Evolutionary conservation across 1,140 invertebrate genomes (phyloP), one percentile per base, ranked within the genome.

Genomic region (Diachasmimorpha longicaudata): DNA sequence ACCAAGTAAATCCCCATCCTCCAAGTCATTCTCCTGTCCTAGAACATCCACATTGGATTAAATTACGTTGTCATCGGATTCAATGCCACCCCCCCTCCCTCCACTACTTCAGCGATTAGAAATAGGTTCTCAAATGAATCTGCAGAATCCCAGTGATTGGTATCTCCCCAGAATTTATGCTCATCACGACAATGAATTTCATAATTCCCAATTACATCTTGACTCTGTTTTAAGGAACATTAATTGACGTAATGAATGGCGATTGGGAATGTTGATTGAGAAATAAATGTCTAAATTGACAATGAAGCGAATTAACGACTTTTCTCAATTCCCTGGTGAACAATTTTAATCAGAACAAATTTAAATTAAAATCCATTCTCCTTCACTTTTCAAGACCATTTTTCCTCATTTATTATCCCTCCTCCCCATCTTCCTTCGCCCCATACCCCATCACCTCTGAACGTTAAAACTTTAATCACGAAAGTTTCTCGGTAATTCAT

Each of bases 181-280:
- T 16, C 48, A 55, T 55, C 48, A n/a, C 48, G 48, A 55, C 23
- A 66, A 66, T 66, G 13, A 25, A 66, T 66, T 66, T 66, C 25
- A 66, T 66, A 23, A 66, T 66, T 9, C 23, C 25, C 58, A 66
- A 66, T 66, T 66, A 66, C 14, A 19, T 58, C 10, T 14, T 8
- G 13, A 66, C 13, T 19, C 9, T 66, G 25, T 23, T 66, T 31
- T 66, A 25, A 66, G 13, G 58, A 25, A 25, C 21, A 66, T 66
- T 66, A 66, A 66, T 66, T 66, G 58, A 66, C 58, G 14, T 66
- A 66, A 66, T 66, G 25, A 66, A 31, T 66, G 58, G 36, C 58
- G 58, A 31, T 66, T 31, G 58, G 36, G 21, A 14, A 8, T 66
- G 58, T 31, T 66, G 58, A 66, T 66, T 66, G 25, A 66, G 23